Evolutionary conservation across 64 coral and sea anemone species (phyloP).

Genomic region (Pocillopora verrucosa): DNA sequence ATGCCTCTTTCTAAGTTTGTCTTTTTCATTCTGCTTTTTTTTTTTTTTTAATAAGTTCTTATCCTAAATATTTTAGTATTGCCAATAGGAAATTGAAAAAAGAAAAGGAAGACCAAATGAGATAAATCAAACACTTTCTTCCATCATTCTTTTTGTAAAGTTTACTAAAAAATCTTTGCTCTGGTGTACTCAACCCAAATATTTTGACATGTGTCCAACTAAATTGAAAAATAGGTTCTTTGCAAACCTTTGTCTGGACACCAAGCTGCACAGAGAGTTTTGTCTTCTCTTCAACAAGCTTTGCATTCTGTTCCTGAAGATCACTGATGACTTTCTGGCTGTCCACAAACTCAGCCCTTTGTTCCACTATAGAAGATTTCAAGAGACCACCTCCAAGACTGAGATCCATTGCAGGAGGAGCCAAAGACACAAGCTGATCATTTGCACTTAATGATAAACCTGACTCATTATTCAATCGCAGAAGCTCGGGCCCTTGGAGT

Average conservation of each 20-base stretch:
- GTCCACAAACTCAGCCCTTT: slow-evolving; percentile 55
- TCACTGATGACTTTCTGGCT: slow-evolving; percentile 43
- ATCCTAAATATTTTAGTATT: no score
- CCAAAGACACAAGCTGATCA: slow-evolving; percentile 14
- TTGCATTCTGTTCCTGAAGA: slow-evolving; percentile 61
- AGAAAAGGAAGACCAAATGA: no score
- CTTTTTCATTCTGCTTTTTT: no score
- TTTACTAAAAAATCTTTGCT: no score
- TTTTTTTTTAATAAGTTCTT: no score
- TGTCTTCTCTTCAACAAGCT: slow-evolving; percentile 70
- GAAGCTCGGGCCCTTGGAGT: slow-evolving; percentile 23
- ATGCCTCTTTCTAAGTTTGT: no score
- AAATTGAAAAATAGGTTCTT: background rate
- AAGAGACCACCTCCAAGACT: background rate
- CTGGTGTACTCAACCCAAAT: no score
- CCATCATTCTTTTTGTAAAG: no score
- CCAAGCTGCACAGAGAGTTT: slow-evolving; percentile 65
- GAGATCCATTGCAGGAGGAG: background rate
- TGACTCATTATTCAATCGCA: background rate
- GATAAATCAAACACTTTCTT: no score
- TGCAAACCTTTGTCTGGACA: slow-evolving; percentile 53
- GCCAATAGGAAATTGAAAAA: no score
- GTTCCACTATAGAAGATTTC: slow-evolving; percentile 42
- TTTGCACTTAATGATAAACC: background rate
- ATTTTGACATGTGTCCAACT: no score